Evolutionary conservation across 2,888 invertebrate genomes (phyloP).

Genomic region (Emmelina monodactyla): DNA sequence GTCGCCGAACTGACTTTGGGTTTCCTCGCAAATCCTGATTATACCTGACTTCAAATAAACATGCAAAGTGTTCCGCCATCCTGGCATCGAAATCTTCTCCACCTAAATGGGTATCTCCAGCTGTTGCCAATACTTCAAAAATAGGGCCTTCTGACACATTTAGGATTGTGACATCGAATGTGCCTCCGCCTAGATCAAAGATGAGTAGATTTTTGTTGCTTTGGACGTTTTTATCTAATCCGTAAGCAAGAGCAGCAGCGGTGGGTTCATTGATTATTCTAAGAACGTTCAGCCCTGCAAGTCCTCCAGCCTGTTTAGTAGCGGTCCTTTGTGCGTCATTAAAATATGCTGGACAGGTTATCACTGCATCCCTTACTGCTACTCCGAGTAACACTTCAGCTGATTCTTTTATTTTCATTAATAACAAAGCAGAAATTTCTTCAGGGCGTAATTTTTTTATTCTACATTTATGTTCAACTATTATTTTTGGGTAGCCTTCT

Average conservation of each 20-base stretch:
- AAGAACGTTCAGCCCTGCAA: slow-evolving; percentile 86
- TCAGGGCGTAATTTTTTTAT: slow-evolving; percentile 80
- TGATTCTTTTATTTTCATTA: slow-evolving; percentile 84
- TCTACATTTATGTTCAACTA: slow-evolving; percentile 77
- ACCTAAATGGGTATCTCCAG: slow-evolving; percentile 83
- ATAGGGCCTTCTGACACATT: slow-evolving; percentile 87
- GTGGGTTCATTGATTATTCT: slow-evolving; percentile 93
- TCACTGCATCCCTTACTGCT: slow-evolving; percentile 76
- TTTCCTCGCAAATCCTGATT: slow-evolving; percentile 75
- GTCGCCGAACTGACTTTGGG: slow-evolving; percentile 79
- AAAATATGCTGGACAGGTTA: slow-evolving; percentile 86
- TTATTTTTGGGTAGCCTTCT: slow-evolving; percentile 76
- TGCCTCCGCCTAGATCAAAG: slow-evolving; percentile 85
- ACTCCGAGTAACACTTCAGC: slow-evolving; percentile 81
- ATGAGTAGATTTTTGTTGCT: slow-evolving; percentile 79
- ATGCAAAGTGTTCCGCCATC: slow-evolving; percentile 78
- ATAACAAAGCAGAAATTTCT: slow-evolving; percentile 86
- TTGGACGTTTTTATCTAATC: slow-evolving; percentile 76
- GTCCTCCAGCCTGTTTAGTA: slow-evolving; percentile 88
- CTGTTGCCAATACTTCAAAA: slow-evolving; percentile 82
- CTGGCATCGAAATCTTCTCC: slow-evolving; percentile 84
- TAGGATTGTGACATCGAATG: slow-evolving; percentile 91
- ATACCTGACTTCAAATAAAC: slow-evolving; percentile 80
- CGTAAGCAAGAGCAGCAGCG: slow-evolving; percentile 87
- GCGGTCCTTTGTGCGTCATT: slow-evolving; percentile 85